A percentile compares a stretch with the other conserved stretches of the same genome.
Conservation (phyloP, 2,888 invertebrate species). For the Meteorus colon region DNA sequence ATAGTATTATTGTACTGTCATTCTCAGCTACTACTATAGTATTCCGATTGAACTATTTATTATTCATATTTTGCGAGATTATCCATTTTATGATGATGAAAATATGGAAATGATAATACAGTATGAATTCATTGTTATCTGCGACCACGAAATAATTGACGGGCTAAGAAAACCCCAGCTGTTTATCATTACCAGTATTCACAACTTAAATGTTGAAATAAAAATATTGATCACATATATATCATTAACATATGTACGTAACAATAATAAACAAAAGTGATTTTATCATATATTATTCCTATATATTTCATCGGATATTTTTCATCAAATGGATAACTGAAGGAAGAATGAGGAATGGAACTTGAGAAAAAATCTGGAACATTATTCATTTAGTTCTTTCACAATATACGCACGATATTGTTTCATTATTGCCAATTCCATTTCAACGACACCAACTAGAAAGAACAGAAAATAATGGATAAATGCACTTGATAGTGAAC, state of each 20-base stretch:
- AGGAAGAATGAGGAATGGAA: background rate
- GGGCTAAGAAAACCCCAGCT: too few relatives aligned
- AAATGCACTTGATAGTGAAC: background rate
- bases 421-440: constrained; percentile 17
- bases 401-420: background rate
- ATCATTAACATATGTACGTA: too few relatives aligned
- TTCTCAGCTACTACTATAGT: constrained; percentile 23
- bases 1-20: constrained; percentile 43
- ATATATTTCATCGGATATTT: too few relatives aligned
- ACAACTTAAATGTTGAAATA: too few relatives aligned
- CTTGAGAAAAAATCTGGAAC: background rate
- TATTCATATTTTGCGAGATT: background rate
- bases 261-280: too few relatives aligned
- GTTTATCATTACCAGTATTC: too few relatives aligned
- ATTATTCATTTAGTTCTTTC: background rate
- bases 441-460: background rate
- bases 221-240: too few relatives aligned
- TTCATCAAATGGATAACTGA: background rate
- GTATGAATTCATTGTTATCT: too few relatives aligned
- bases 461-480: background rate
- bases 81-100: background rate
- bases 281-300: too few relatives aligned
- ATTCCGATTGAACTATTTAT: background rate
- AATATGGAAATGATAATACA: too few relatives aligned
- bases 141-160: too few relatives aligned